Evolutionary conservation across 2,797 vertebrate genomes (phyloP).

Genomic region (Onychomys arenicola): DNA sequence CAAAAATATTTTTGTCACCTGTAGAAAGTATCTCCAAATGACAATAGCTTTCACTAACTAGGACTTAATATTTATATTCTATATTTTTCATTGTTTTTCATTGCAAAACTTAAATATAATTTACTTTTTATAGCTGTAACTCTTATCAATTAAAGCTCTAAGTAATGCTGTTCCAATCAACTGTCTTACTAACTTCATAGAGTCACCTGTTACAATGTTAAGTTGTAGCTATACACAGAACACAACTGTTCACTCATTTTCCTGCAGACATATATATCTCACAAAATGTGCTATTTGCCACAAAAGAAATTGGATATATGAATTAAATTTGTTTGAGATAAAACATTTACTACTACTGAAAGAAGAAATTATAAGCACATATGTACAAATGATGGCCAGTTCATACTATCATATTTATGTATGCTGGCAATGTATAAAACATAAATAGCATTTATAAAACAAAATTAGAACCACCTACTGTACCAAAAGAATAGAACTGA

Average conservation of each 20-base stretch:
- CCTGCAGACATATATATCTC: neutral
- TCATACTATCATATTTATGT: neutral
- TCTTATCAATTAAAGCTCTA: neutral
- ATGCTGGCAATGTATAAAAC: neutral
- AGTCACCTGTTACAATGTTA: neutral
- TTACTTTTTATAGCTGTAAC: neutral
- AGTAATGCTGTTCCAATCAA: neutral
- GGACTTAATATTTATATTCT: neutral
- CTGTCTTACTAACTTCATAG: neutral
- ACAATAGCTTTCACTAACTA: neutral
- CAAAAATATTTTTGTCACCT: neutral
- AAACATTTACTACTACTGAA: neutral
- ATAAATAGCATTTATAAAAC: neutral
- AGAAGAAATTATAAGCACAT: neutral
- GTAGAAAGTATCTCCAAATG: neutral
- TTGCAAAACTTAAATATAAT: neutral
- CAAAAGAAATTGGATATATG: neutral
- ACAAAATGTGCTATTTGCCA: neutral
- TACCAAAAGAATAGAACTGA: neutral
- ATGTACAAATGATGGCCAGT: neutral
- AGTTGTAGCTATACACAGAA: neutral
- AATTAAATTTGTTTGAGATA: neutral
- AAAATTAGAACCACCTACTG: constrained; percentile 18
- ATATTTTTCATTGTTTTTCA: constrained; percentile 5
- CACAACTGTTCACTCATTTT: neutral